Evolutionary conservation across 2,113 vertebrate genomes (phyloP).

Genomic region (Apus apus): DNA sequence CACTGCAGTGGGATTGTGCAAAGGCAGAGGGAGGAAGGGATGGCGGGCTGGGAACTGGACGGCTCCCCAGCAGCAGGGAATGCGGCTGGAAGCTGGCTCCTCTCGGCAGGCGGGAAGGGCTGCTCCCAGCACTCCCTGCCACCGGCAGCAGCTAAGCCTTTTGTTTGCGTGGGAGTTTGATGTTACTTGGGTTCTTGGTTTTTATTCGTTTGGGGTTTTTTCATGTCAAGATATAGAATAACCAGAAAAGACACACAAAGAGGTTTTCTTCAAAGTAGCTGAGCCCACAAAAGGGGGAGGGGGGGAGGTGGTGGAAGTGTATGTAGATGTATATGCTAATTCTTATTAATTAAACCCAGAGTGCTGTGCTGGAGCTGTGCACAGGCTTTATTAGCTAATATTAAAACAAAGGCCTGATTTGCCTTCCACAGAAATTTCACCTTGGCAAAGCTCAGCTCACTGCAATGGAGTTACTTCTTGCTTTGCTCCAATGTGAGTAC

Average conservation of each 20-base stretch:
- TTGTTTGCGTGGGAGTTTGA: not conserved
- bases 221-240: not conserved
- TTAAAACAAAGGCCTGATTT: constrained; percentile 15
- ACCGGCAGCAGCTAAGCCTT: not conserved
- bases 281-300: not conserved
- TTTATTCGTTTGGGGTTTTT: not conserved
- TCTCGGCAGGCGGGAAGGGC: not conserved
- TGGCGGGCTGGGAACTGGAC: not conserved
- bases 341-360: constrained; percentile 62
- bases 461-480: not conserved
- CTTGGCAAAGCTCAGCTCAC: not conserved
- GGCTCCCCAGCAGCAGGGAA: not conserved
- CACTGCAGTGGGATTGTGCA: not conserved
- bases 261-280: constrained; percentile 56
- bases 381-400: constrained; percentile 40
- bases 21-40: not conserved
- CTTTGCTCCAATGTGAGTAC: not conserved
- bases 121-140: not conserved
- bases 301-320: too few species aligned
- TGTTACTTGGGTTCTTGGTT: not conserved
- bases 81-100: not conserved
- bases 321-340: constrained; percentile 54
- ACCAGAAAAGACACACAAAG: constrained; percentile 16
- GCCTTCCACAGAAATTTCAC: not conserved
- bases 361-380: not conserved